Evolutionary conservation across 2,797 vertebrate genomes (phyloP), one percentile per base, ranked within the genome.

Genomic region (Enteromius radiatus): DNA sequence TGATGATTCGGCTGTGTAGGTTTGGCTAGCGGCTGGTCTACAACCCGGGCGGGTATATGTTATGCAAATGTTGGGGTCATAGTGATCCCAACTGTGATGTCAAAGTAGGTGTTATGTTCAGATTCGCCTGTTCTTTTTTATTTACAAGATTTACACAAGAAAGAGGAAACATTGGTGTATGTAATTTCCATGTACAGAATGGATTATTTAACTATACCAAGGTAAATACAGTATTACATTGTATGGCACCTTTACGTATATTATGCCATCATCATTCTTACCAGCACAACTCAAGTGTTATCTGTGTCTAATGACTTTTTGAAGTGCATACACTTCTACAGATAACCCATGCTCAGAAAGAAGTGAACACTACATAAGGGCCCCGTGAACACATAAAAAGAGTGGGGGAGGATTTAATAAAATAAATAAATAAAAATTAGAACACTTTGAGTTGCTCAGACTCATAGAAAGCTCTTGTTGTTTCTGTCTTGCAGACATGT

Each of bases 331-430:
- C 41, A 45, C 6, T 70, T 45, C 38, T 68, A 68, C 38, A 68
- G n/a, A 59, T 63, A 63, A 63, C 26, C 6, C 59, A 6, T 63
- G 6, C 28, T 31, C 28, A 47, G 15, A 9, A 49, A 71, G 43
- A 43, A 71, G 69, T 31, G 26, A 71, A 21, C 43, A 70, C 15
- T 11, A 70, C 41, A 69, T 15, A 49, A 17, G 43, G 12, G 12
- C 61, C 28, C 5, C 28, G 38, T 56, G 28, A 31, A 71, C 54
- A 38, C 65, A 52, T 17, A 28, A 54, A 69, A 26, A 26, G 28
- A 31, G 71, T 76, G 33, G 47, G n/a, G 49, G 65, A 33, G 52
- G 71, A 76, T 76, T 82, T 75, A 47, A 76, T 64, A 12, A 63
- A 33, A 81, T n/a, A n/a, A n/a, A n/a, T n/a, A 75, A 28, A 5